phyloP scores from a whole-genome alignment of 2,113 vertebrate species.

The Columba janthina region DNA sequence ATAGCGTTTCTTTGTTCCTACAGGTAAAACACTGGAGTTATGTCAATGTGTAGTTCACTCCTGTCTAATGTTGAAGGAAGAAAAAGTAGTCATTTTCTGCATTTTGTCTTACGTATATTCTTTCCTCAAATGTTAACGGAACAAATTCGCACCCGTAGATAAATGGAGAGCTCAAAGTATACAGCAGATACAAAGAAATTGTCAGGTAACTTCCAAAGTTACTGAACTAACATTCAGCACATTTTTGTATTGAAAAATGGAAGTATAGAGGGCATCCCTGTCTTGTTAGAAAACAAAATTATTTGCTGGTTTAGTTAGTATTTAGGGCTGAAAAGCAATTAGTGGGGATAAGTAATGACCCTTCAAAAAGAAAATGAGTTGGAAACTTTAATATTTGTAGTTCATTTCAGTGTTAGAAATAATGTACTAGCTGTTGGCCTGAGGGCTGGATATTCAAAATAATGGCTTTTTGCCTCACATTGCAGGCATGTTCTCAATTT shows the following conservation, averaged over 20 bases:
- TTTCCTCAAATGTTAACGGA: constrained; percentile 37
- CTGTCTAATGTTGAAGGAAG: constrained; percentile 38
- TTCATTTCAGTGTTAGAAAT: neutral
- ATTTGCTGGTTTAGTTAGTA: neutral
- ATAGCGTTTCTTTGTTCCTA: constrained; percentile 54
- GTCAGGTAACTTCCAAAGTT: constrained; percentile 3
- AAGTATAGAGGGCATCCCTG: neutral
- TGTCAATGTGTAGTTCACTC: constrained; percentile 41
- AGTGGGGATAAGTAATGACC: neutral
- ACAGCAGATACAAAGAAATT: neutral
- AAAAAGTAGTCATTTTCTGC: constrained; percentile 43
- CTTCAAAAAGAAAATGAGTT: constrained; percentile 8
- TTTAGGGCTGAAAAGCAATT: neutral
- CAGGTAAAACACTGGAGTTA: constrained; percentile 78
- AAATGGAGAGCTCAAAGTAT: neutral
- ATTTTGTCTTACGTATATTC: constrained; percentile 36
- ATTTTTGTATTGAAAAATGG: neutral
- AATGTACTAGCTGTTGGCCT: neutral
- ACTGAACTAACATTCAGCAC: constrained; percentile 30
- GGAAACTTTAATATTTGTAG: neutral
- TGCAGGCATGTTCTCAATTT: neutral
- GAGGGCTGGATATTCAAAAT: neutral
- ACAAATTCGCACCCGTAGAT: constrained; percentile 41
- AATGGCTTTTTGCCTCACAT: constrained; percentile 24
- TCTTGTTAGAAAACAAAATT: neutral